Conservation (phyloP, 1,140 invertebrate genomes). For the Drosophila neocordata region DNA sequence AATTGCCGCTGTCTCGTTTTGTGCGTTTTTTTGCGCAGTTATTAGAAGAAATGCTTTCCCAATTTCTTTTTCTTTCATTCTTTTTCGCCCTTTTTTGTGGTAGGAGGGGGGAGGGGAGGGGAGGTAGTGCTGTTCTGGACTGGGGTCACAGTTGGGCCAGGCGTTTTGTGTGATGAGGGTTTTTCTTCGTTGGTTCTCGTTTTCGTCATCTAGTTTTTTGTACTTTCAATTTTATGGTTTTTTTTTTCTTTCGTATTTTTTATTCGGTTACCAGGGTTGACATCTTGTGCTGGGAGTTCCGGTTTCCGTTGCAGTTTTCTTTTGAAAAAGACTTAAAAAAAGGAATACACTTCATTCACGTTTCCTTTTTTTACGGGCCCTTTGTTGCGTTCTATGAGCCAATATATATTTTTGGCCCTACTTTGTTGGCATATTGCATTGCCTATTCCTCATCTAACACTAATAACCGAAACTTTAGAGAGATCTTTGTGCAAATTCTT, state of each 20-base stretch:
- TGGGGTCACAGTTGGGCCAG: slow-evolving; percentile 66
- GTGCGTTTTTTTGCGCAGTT: slow-evolving; percentile 69
- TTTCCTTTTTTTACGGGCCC: slow-evolving; percentile 28
- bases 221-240: slow-evolving; percentile 15
- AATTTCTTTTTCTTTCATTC: slow-evolving; percentile 28
- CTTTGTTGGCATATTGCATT: slow-evolving; percentile 31
- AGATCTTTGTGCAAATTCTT: slow-evolving; percentile 13
- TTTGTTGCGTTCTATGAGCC: slow-evolving; percentile 36
- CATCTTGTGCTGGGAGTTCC: slow-evolving; percentile 77
- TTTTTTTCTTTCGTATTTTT: slow-evolving; percentile 52
- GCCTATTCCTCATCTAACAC: slow-evolving; percentile 5
- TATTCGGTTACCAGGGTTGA: slow-evolving; percentile 57
- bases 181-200: slow-evolving; percentile 43
- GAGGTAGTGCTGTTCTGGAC: slow-evolving; percentile 15
- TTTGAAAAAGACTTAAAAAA: slow-evolving; percentile 51
- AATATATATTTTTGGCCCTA: slow-evolving; percentile 28
- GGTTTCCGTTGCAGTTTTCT: slow-evolving; percentile 77
- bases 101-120: not conserved
- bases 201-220: slow-evolving; percentile 8
- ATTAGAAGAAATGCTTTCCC: slow-evolving; percentile 73
- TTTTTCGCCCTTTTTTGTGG: not conserved
- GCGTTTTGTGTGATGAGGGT: slow-evolving; percentile 69
- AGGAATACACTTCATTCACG: slow-evolving; percentile 22
- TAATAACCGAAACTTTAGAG: slow-evolving; percentile 14
- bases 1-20: slow-evolving; percentile 79